Evolutionary conservation across 2,888 invertebrate species (phyloP).

Genomic region (Chrysomela aeneicollis): DNA sequence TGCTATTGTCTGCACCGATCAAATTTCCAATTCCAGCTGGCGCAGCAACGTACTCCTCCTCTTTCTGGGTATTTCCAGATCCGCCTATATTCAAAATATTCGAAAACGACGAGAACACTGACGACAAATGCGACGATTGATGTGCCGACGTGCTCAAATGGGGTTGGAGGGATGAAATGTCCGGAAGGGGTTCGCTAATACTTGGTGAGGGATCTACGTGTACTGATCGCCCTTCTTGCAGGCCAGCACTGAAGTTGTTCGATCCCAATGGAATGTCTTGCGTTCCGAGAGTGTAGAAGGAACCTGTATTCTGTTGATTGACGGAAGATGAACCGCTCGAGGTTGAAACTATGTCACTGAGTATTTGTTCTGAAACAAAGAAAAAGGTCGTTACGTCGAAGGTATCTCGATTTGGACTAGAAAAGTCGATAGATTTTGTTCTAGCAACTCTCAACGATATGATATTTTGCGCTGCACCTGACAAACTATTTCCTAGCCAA

Average conservation of each 20-base stretch:
- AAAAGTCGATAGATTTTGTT: too few relatives aligned
- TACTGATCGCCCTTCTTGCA: conserved; percentile 1
- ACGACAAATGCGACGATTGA: conserved; percentile 62
- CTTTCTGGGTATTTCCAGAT: conserved; percentile 20
- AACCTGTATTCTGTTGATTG: background rate
- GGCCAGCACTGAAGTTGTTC: conserved; percentile 5
- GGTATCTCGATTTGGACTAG: too few relatives aligned
- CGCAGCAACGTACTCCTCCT: conserved; percentile 35
- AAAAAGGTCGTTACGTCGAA: background rate
- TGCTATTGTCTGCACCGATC: conserved; percentile 43
- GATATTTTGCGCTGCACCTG: too few relatives aligned
- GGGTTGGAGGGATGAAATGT: conserved; percentile 30
- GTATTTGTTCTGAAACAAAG: conserved; percentile 37
- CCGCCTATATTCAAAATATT: conserved; percentile 59
- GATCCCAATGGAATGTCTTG: conserved; percentile 1
- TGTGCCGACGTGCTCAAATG: conserved; percentile 24
- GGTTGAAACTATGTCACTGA: conserved; percentile 30
- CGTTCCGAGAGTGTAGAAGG: background rate
- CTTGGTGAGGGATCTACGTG: background rate
- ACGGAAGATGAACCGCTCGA: background rate
- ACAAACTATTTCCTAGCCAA: too few relatives aligned
- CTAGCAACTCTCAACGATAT: too few relatives aligned
- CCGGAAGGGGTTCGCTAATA: conserved; percentile 19
- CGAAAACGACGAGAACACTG: conserved; percentile 70
- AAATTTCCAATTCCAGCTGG: conserved; percentile 47